phyloP scores from a whole-genome alignment of 1,140 invertebrate species.

The Drosophila kepulauana region DNA sequence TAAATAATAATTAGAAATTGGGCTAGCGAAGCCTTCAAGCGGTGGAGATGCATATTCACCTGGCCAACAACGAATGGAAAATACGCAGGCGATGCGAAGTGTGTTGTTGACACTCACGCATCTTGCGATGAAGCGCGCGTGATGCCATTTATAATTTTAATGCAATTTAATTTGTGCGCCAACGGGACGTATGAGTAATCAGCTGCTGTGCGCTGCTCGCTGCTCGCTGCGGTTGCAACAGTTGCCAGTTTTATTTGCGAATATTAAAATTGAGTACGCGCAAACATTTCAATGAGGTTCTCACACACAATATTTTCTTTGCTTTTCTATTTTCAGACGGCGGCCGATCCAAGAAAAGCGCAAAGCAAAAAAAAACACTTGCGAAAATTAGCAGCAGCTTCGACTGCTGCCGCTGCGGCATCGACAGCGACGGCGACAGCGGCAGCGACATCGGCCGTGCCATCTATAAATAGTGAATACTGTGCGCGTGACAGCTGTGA shows the following conservation, averaged over 20 bases:
- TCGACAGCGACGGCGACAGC: background rate
- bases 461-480: conserved; percentile 73
- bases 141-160: conserved; percentile 66
- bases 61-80: conserved; percentile 6
- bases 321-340: conserved; percentile 76
- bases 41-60: conserved; percentile 37
- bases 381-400: conserved; percentile 75
- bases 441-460: conserved; percentile 48
- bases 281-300: conserved; percentile 79
- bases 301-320: conserved; percentile 65
- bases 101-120: conserved; percentile 37
- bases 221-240: conserved; percentile 14
- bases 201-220: conserved; percentile 33
- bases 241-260: conserved; percentile 47
- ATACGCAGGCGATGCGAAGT: background rate
- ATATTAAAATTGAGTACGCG: conserved; percentile 72
- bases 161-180: conserved; percentile 71
- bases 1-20: conserved; percentile 65
- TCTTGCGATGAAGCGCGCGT: conserved; percentile 31
- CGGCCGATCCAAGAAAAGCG: conserved; percentile 74
- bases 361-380: conserved; percentile 78
- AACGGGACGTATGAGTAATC: conserved; percentile 75
- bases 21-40: conserved; percentile 53
- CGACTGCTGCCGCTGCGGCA: conserved; percentile 23
- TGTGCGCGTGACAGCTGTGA: conserved; percentile 79